Evolutionary conservation across 2,113 vertebrate genomes (phyloP), one percentile per base, ranked within the genome.

Genomic region (Rhagologus leucostigma): DNA sequence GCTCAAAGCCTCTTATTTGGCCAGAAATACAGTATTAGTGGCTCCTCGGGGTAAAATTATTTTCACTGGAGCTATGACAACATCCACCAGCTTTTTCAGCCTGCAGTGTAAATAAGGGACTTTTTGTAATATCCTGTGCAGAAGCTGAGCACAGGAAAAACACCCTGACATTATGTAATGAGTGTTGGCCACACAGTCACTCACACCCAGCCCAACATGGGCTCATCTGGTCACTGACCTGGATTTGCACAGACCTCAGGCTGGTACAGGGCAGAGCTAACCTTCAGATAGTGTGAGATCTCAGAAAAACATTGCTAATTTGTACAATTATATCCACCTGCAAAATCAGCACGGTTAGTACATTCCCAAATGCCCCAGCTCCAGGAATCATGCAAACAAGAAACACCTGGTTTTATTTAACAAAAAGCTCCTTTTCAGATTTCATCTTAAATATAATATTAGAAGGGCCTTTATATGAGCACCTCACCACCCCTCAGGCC

Each of bases 61-160:
- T 80, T 77, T 84, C 59, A 53, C 60, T 67, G 71, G 64, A 86
- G 2, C 46, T 77, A 74, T 55, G 86, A 92, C 91, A 74, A 84
- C 87, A 87, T 70, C 30, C 39, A 71, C 29, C 24, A 42, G 60
- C 60, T 81, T 62, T 67, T 76, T 77, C 52, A 74, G 69, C 32
- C 77, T 87, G 60, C 73, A 46, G 13, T 47, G 33, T 41, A 81
- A 96, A 89, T 77, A 74, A 67, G 26, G 62, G 65, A 39, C 21
- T 85, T 92, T 47, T 19, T 29, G 22, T 53, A 95, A 95, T 10
- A 95, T 84, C 94, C 87, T 87, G 86, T 41, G 49, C 64, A 78
- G 74, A 49, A 80, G 49, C 52, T 44, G 56, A 81, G 80, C 44
- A 52, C 2, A 29, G 63, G 68, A 73, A 95, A 94, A 94, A 46